Base-by-base conservation (phyloP, 92 coral and sea anemone species). In the Anthopleura xanthogrammica region DNA sequence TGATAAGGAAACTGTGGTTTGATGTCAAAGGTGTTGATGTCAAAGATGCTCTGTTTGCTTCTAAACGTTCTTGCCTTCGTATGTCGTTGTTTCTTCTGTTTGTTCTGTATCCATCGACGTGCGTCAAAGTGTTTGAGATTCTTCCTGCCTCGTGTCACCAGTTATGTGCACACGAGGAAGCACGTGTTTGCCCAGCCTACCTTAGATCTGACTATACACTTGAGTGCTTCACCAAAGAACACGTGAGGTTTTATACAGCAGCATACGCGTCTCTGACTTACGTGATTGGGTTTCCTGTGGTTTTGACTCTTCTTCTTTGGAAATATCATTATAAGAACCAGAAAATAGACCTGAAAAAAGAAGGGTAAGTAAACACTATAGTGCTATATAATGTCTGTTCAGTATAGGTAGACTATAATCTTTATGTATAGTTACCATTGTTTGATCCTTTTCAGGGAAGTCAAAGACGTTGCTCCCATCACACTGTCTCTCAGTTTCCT, bases 131-230 rank as follows among this genome's bases (percentile, higher is more conserved):
- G 52, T 65, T 85, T 19, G 46, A 68, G 52, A 78, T 85, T 50
- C 88, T 85, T 55, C 88, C 88, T 40, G 50, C 74, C 46, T 77
- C 88, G 7, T 85, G 88, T 54, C 83, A 85, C 58, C 66, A 70
- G 42, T 24, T 78, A 20, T 85, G 83, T 24, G 52, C 83, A 29
- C 70, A 62, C 36, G 70, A 20, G 29, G n/a, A 20, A 62, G 52
- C 48, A 74, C 48, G 2, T 41, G 54, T 46, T 19, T 74, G 77
- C 77, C 48, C 48, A 13, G 54, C 48, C 50, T 74, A 74, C 54
- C 29, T 74, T 23, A 36, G n/a, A 74, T 40, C 48, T 74, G 77
- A 74, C 77, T 74, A 74, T 16, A 74, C 50, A 7, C 77, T 74
- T 40, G 39, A 46, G 23, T 74, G 77, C 77, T 41, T 62, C 29